phyloP scores from a whole-genome alignment of 2,888 invertebrate species.

The Ennomos quercinarius region DNA sequence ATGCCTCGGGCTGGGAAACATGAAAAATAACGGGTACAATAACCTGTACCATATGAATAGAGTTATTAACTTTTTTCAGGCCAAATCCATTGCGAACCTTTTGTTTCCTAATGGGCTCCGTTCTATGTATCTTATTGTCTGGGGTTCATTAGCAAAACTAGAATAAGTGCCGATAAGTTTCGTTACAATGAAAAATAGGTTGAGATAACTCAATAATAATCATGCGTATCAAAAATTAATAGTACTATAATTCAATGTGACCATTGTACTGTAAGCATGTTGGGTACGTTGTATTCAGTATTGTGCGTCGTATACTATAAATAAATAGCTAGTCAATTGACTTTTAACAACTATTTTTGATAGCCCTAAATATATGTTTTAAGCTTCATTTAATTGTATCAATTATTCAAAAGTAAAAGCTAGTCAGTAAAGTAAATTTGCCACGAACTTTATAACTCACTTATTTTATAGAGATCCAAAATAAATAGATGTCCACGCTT shows the following conservation, averaged over 20 bases:
- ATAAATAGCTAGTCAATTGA: no score
- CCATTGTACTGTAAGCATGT: no score
- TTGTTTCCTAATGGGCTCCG: conserved; percentile 42
- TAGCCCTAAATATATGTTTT: no score
- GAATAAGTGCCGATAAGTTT: conserved; percentile 34
- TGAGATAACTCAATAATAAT: conserved; percentile 2
- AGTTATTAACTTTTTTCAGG: conserved; percentile 39
- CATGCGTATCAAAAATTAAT: neutral
- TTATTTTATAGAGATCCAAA: conserved; percentile 1
- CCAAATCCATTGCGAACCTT: conserved; percentile 40
- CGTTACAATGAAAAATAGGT: conserved; percentile 30
- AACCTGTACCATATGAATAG: conserved; percentile 34
- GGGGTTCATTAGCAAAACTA: conserved; percentile 38
- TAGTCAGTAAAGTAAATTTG: no score
- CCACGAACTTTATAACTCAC: no score
- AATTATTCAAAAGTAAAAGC: no score
- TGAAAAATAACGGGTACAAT: conserved; percentile 35
- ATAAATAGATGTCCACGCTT: neutral
- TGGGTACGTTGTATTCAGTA: no score
- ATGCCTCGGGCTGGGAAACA: conserved; percentile 30
- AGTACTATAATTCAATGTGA: no score
- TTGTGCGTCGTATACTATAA: no score
- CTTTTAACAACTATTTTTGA: no score
- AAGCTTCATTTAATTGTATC: no score
- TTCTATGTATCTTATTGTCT: conserved; percentile 40